These are phyloP conservation scores for Laspeyria flexula DNA, from an alignment of 2,888 invertebrate species.

Conservation along the genomic window DNA sequence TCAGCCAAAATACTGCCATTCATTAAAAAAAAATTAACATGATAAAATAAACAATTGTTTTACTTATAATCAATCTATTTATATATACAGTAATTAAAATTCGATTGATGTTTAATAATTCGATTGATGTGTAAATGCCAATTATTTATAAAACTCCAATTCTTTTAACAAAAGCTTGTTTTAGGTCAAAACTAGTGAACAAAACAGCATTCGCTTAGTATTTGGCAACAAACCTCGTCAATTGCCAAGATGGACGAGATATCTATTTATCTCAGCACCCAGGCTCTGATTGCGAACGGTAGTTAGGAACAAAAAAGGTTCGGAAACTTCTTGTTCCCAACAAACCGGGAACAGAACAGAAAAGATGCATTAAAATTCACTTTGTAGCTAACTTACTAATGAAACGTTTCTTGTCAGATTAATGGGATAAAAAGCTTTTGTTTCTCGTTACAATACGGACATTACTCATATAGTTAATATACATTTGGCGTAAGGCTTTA, in stretches of 20 bases:
- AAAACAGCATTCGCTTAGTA: not conserved
- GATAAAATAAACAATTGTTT: no score
- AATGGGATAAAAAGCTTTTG: slow-evolving; percentile 55
- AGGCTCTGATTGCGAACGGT: slow-evolving; percentile 43
- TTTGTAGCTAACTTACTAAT: slow-evolving; percentile 65
- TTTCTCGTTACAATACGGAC: not conserved
- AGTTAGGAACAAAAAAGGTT: slow-evolving; percentile 41
- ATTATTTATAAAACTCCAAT: no score
- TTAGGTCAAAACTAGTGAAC: not conserved
- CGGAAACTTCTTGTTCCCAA: slow-evolving; percentile 52
- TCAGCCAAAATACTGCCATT: no score
- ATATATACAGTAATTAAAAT: no score
- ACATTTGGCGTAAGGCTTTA: no score
- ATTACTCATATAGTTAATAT: no score
- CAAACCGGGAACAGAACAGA: slow-evolving; percentile 54
- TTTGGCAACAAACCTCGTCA: not conserved
- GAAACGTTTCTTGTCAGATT: slow-evolving; percentile 62
- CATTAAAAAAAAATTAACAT: no score
- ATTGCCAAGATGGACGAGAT: not conserved
- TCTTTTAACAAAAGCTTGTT: no score
- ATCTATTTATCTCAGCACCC: slow-evolving; percentile 15
- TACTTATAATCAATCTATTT: no score
- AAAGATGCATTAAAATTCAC: slow-evolving; percentile 77
- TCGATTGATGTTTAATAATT: no score
- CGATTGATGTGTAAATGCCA: no score